phyloP scores from a whole-genome alignment of 2,888 invertebrate species.

The Notodonta ziczac region DNA sequence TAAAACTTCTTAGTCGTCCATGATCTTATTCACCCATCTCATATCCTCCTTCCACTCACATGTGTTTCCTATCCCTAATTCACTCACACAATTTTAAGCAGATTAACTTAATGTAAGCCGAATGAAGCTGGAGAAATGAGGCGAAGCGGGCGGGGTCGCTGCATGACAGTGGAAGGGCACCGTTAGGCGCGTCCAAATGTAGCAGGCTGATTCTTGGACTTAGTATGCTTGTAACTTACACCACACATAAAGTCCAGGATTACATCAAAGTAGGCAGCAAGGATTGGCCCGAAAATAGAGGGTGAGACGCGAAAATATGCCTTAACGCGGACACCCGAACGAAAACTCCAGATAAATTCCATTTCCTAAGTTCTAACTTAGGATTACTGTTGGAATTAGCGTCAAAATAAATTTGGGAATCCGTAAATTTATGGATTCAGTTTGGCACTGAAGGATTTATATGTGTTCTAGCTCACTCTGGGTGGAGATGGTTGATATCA shows the following conservation, averaged over 20 bases:
- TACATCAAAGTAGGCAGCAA: conserved; percentile 36
- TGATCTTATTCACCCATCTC: too few species aligned
- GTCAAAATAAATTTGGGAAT: conserved; percentile 9
- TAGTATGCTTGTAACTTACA: conserved; percentile 18
- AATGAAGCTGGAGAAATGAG: too few species aligned
- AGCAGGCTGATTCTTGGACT: neutral
- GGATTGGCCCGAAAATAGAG: conserved; percentile 49
- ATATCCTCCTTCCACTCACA: too few species aligned
- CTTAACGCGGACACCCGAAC: neutral
- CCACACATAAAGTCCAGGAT: conserved; percentile 42
- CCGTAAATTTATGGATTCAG: conserved; percentile 8
- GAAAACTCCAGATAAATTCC: conserved; percentile 11
- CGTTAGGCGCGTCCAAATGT: too few species aligned
- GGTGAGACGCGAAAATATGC: conserved; percentile 20
- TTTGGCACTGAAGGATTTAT: neutral
- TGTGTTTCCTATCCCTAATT: too few species aligned
- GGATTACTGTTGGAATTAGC: conserved; percentile 9
- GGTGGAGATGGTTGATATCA: neutral
- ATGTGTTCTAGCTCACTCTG: neutral
- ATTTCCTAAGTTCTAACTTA: conserved; percentile 10
- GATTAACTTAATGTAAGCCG: too few species aligned
- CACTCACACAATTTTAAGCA: too few species aligned
- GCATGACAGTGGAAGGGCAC: too few species aligned
- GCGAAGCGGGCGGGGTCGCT: too few species aligned
- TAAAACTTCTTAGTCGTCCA: too few species aligned